Conservation (phyloP, 2,888 invertebrate species). For the Augochlorella aurata region DNA sequence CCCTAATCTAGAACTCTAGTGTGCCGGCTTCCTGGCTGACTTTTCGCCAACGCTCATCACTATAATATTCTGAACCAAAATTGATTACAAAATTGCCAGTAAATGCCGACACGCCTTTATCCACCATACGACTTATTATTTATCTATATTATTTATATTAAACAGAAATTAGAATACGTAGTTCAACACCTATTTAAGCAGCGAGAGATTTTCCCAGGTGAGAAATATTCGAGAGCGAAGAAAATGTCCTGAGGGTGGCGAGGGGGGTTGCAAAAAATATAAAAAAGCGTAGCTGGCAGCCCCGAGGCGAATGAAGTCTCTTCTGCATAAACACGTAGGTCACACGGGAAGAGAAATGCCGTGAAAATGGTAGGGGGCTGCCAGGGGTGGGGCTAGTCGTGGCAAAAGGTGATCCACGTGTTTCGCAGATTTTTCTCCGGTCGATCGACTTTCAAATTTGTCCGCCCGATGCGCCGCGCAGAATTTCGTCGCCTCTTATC, state of each 20-base stretch:
- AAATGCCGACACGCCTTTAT: no score
- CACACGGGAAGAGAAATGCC: conserved; percentile 40
- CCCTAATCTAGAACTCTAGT: conserved; percentile 10
- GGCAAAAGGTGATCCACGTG: conserved; percentile 65
- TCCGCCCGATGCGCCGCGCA: conserved; percentile 54
- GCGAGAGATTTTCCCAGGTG: no score
- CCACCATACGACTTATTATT: no score
- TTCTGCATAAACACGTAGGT: not conserved
- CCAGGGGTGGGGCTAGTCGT: not conserved
- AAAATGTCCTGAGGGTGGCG: no score
- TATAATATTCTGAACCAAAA: not conserved
- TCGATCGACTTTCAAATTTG: conserved; percentile 68
- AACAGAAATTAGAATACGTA: no score
- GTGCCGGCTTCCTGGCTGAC: not conserved
- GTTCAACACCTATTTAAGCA: no score
- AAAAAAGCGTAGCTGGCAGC: not conserved
- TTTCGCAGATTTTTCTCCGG: conserved; percentile 62
- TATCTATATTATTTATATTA: no score
- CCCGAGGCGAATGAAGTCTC: not conserved
- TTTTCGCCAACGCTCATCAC: not conserved
- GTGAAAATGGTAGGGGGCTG: not conserved
- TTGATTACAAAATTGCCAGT: no score
- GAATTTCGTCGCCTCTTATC: conserved; percentile 61
- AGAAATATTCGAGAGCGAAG: no score
- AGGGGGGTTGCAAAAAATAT: no score